Conservation (phyloP, 2,888 invertebrate species). For the Agrilus biguttatus region DNA sequence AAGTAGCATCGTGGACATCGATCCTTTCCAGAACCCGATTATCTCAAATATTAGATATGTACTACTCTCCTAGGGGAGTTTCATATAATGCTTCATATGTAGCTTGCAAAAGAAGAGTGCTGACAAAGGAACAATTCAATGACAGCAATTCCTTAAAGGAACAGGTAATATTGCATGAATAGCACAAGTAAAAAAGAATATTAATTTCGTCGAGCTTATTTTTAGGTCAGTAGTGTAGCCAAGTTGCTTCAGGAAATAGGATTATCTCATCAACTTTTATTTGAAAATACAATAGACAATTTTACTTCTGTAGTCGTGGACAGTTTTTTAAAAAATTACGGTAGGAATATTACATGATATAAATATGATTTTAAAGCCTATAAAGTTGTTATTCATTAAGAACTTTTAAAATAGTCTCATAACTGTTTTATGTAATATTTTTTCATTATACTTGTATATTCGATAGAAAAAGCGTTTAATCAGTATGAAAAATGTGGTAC, state of each 20-base stretch:
- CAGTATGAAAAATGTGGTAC: slow-evolving; percentile 24
- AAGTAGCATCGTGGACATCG: slow-evolving; percentile 37
- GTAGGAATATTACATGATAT: slow-evolving; percentile 14
- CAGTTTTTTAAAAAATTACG: slow-evolving; percentile 36
- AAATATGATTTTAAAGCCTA: slow-evolving; percentile 6
- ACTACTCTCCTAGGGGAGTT: slow-evolving; percentile 47
- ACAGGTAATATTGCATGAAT: slow-evolving; percentile 21
- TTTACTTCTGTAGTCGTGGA: slow-evolving; percentile 34
- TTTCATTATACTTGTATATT: no score
- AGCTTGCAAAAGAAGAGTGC: slow-evolving; percentile 40
- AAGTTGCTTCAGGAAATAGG: slow-evolving; percentile 22
- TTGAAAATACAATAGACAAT: slow-evolving; percentile 32
- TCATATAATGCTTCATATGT: slow-evolving; percentile 40
- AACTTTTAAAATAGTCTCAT: no score
- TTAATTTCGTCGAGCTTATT: slow-evolving; percentile 7
- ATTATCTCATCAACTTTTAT: slow-evolving; percentile 15
- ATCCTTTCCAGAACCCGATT: slow-evolving; percentile 37
- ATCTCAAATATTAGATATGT: slow-evolving; percentile 52
- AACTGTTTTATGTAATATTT: no score
- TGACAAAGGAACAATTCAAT: slow-evolving; percentile 32
- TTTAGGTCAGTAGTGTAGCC: slow-evolving; percentile 23
- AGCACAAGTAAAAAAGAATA: slow-evolving; percentile 10
- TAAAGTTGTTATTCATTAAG: no score
- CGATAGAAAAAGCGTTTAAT: slow-evolving; percentile 12
- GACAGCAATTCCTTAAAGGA: slow-evolving; percentile 25